Base-by-base conservation (phyloP, 2,888 invertebrate genomes). In the Agrochola lota region DNA sequence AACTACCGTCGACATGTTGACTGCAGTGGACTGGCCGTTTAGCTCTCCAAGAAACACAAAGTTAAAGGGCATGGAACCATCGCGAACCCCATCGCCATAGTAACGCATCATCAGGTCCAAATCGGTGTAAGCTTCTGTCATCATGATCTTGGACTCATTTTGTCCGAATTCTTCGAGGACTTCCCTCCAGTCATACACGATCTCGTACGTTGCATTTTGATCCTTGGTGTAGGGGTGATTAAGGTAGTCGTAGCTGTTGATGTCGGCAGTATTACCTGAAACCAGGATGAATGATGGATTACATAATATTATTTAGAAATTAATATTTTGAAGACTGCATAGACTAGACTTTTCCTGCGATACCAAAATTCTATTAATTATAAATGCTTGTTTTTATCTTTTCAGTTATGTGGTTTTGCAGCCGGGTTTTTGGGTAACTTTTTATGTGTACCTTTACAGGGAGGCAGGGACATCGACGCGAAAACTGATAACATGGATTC, bases 51-150 rank as follows among this genome's bases (percentile, higher is more conserved):
- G 96, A 81, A 97, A 96, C 66, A 96, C 92, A 90, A 98, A 98
- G 92, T 98, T 98, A 91, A 98, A 98, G 0, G 98, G 98, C 46
- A 98, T 95, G 0, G 83, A 84, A 11, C 83, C 97, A 26, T 95
- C 92, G 0, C 94, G 93, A 0, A 93, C 94, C 0, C 88, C 95
- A 80, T 95, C 95, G 62, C 97, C 97, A 89, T 97, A 98, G 91
- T 97, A 98, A 70, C 94, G 93, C 92, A 97, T 97, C 71, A 97
- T 95, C 4, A 93, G 88, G 0, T 96, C 91, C 0, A 97, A 77
- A 1, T 95, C 93, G 0, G 97, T 93, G 91, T 98, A 98, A 0
- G 97, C 97, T 90, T 98, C 98, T 0, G 97, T 97, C 92, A 98
- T 96, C 89, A 98, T 95, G 2, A 98, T 94, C 81, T 94, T 95